Evolutionary conservation across 2,888 invertebrate species (phyloP).

Genomic region (Drosophila austrosaltans): DNA sequence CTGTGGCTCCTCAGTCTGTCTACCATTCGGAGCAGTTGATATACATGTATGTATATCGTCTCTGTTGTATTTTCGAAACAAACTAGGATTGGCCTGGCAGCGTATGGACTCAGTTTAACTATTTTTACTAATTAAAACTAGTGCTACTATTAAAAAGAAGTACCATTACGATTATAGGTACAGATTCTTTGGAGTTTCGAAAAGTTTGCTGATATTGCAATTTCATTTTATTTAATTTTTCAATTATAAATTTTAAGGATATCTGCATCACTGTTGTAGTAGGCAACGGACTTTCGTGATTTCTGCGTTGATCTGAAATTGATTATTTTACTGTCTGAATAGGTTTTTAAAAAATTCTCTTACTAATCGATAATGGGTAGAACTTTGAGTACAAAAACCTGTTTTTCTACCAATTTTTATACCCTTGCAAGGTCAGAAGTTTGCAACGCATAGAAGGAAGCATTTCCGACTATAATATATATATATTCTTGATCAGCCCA

Average conservation of each 20-base stretch:
- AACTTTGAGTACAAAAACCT: too few relatives aligned
- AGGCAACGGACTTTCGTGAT: too few relatives aligned
- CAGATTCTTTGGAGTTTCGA: neutral
- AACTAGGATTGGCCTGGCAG: slow-evolving; percentile 66
- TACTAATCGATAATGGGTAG: too few relatives aligned
- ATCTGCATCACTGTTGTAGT: too few relatives aligned
- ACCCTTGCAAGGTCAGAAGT: too few relatives aligned
- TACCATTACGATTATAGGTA: neutral
- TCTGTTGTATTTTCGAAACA: slow-evolving; percentile 4
- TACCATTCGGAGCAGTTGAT: neutral
- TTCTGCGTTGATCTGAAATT: too few relatives aligned
- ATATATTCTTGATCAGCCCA: too few relatives aligned
- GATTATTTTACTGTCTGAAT: too few relatives aligned
- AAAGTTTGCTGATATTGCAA: neutral
- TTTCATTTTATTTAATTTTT: neutral
- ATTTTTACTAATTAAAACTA: slow-evolving; percentile 60
- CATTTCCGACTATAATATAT: too few relatives aligned
- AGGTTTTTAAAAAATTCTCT: too few relatives aligned
- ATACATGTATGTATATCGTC: neutral
- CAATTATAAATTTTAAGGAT: neutral
- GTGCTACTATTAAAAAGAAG: slow-evolving; percentile 5
- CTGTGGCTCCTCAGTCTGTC: slow-evolving; percentile 1
- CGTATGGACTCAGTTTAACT: slow-evolving; percentile 36
- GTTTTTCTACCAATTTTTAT: too few relatives aligned
- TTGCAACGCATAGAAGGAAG: too few relatives aligned